Evolutionary conservation across 1,140 invertebrate genomes (phyloP), one percentile per base, ranked within the genome.

Genomic region (Sesamia nonagrioides): DNA sequence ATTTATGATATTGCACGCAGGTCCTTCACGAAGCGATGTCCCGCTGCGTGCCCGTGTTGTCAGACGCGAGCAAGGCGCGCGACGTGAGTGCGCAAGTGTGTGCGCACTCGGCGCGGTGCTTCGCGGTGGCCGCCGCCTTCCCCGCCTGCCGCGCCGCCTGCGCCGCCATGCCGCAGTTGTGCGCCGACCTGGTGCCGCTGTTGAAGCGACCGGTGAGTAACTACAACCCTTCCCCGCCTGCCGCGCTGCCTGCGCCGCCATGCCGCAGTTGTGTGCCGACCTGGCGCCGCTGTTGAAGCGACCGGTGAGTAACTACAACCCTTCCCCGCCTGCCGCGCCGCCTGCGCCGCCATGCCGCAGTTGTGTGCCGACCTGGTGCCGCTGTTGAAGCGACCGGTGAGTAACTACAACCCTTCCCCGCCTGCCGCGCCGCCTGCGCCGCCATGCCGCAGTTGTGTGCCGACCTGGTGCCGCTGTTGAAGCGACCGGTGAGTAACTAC

Each of bases 61-160:
- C 96, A 83, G 96, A 96, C 73, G 98, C 97, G 33, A 97, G 97
- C 15, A 97, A 97, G 90, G 95, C 96, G 0, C 96, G 95, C 52
- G 98, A 99, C 81, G 95, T 99, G 77, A 96, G 98, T 61, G 98
- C 99, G 27, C 97, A 35, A 15, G 99, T 99, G 83, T 99, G 99
- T 90, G 97, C 96, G 37, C 97, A 99, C 92, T 97, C 99, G 74
- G 98, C 98, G 1, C 96, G 96, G 73, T 99, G 98, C 93, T 99
- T 99, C 89, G 97, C 98, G 13, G 99, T 99, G 6, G 98, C 99
- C 6, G 98, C 99, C n/a, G 96, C 97, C 82, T 99, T 99, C 95
- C 96, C 97, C 82, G 97, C 96, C 50, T 99, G 99, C 92, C 96
- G 99, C 81, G 97, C 98, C 86, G 97, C 97, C 86, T 97, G 98